Evolutionary conservation across 1,140 invertebrate species (phyloP).

Genomic region (Drosophila virilis): DNA sequence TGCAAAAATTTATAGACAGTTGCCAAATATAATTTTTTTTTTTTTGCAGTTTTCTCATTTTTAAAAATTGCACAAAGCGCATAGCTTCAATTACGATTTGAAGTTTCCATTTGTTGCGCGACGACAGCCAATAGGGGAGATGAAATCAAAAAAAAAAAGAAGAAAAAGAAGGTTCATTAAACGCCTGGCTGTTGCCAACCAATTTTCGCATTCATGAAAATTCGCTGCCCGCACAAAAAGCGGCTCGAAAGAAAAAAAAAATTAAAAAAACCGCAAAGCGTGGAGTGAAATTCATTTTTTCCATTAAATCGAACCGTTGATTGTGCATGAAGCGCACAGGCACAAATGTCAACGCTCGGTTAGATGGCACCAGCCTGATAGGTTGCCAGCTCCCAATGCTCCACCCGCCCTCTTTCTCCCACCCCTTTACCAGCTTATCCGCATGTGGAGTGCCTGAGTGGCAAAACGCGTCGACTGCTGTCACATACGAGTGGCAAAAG

Average conservation of each 20-base stretch:
- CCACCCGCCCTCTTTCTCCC: neutral
- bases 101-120: slow-evolving; percentile 62
- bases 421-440: slow-evolving; percentile 11
- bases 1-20: slow-evolving; percentile 56
- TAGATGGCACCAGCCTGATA: slow-evolving; percentile 71
- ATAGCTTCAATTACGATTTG: slow-evolving; percentile 75
- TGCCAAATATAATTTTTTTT: slow-evolving; percentile 15
- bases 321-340: slow-evolving; percentile 77
- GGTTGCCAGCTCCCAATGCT: slow-evolving; percentile 51
- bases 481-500: slow-evolving; percentile 36
- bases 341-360: slow-evolving; percentile 79
- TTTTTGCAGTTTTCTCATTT: slow-evolving; percentile 44
- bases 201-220: slow-evolving; percentile 63
- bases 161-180: slow-evolving; percentile 67
- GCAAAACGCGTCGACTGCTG: slow-evolving; percentile 45
- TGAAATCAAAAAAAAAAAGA: slow-evolving; percentile 42
- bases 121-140: slow-evolving; percentile 35
- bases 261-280: slow-evolving; percentile 55
- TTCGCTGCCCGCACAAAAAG: slow-evolving; percentile 63
- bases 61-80: slow-evolving; percentile 17
- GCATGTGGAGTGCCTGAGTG: slow-evolving; percentile 29
- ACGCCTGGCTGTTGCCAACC: slow-evolving; percentile 52
- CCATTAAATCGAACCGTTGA: slow-evolving; percentile 79
- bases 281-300: slow-evolving; percentile 79
- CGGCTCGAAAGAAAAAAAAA: slow-evolving; percentile 30